These are phyloP conservation scores for Chymomyza fuscimana DNA, from an alignment of 2,888 invertebrate genomes.

Conservation along the genomic window DNA sequence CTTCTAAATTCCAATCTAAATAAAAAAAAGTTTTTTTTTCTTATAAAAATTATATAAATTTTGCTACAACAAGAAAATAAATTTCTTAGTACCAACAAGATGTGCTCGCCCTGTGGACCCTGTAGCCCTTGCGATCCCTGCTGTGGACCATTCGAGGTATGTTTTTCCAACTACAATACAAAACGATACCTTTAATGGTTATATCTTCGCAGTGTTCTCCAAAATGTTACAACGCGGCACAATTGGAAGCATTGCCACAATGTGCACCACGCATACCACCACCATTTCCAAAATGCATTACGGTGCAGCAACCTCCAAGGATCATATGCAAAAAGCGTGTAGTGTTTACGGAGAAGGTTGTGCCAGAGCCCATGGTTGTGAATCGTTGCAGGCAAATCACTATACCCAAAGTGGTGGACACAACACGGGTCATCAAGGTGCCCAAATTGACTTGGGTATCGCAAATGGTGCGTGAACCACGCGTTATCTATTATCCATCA, in stretches of 20 bases:
- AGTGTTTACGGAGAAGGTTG: conserved; percentile 74
- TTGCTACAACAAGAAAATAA: not conserved
- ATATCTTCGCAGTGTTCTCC: conserved; percentile 64
- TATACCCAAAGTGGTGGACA: conserved; percentile 76
- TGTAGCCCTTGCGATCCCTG: conserved; percentile 75
- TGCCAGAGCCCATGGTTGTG: conserved; percentile 75
- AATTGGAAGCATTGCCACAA: conserved; percentile 75
- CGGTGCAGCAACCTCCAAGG: conserved; percentile 77
- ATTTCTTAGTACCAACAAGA: conserved; percentile 30
- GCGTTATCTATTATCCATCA: conserved; percentile 75
- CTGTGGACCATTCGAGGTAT: conserved; percentile 77
- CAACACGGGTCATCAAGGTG: conserved; percentile 75
- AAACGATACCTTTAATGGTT: too few relatives aligned
- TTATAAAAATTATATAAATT: not conserved
- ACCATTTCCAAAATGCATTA: conserved; percentile 75
- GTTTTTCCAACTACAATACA: conserved; percentile 19
- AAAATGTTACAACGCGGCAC: conserved; percentile 74
- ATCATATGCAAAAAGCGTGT: conserved; percentile 76
- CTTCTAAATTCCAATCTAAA: not conserved
- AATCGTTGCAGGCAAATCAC: conserved; percentile 75
- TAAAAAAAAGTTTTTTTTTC: not conserved
- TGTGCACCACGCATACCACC: conserved; percentile 74
- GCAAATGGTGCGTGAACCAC: conserved; percentile 76
- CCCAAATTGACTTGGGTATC: conserved; percentile 76
- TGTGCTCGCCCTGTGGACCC: conserved; percentile 66